Percentiles rank a stretch among this genome's conserved stretches.
phyloP scores from a whole-genome alignment of 2,888 invertebrate species.

The Lycia hirtaria region DNA sequence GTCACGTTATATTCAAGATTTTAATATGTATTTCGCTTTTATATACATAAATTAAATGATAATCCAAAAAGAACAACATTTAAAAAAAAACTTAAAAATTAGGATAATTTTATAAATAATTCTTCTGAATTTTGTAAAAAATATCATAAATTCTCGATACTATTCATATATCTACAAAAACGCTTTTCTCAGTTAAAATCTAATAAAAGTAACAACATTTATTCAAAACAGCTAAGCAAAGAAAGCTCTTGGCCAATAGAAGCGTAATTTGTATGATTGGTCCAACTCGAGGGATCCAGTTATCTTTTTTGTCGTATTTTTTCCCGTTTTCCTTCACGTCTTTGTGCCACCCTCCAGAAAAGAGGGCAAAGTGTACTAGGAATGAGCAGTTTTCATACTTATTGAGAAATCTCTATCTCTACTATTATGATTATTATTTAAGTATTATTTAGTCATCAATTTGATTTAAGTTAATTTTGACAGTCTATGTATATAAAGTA shows the following conservation, averaged over 20 bases:
- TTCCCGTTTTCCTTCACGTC: slow-evolving; percentile 73
- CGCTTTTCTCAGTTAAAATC: not conserved
- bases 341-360: slow-evolving; percentile 78
- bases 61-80: too few relatives aligned
- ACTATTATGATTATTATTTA: too few relatives aligned
- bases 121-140: too few relatives aligned
- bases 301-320: slow-evolving; percentile 70
- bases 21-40: too few relatives aligned
- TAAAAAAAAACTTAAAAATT: too few relatives aligned
- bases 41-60: too few relatives aligned
- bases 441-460: too few relatives aligned
- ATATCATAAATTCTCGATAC: too few relatives aligned
- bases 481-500: too few relatives aligned
- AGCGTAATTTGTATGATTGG: slow-evolving; percentile 81
- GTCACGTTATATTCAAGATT: slow-evolving; percentile 9
- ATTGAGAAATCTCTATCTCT: too few relatives aligned
- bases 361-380: slow-evolving; percentile 64
- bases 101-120: too few relatives aligned
- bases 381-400: slow-evolving; percentile 60
- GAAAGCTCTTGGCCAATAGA: slow-evolving; percentile 40
- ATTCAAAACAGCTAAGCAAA: slow-evolving; percentile 33
- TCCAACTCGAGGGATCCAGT: slow-evolving; percentile 64
- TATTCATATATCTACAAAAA: not conserved
- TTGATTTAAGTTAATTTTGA: too few relatives aligned
- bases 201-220: slow-evolving; percentile 21